Evolutionary conservation across 2,888 invertebrate genomes (phyloP).

Genomic region (Frankliniella fusca): DNA sequence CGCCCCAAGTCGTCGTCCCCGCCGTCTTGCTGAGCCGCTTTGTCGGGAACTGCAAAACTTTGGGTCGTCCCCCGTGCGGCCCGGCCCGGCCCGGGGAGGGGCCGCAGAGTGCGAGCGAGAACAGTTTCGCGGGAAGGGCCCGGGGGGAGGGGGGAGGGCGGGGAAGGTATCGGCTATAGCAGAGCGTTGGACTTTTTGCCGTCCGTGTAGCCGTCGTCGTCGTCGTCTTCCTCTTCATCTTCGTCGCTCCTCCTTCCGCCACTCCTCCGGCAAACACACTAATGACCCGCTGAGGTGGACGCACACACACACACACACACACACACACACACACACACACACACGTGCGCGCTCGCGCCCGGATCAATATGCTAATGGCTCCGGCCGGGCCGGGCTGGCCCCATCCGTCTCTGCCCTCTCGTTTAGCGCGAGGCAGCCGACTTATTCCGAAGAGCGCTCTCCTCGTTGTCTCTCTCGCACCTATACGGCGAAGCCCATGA

Average conservation of each 20-base stretch:
- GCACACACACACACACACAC: background rate
- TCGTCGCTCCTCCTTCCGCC: background rate
- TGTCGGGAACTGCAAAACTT: constrained; percentile 15
- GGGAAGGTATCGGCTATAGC: no score
- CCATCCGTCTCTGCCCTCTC: background rate
- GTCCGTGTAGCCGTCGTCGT: background rate
- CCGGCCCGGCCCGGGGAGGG: background rate
- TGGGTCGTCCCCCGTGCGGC: background rate
- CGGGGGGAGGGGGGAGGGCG: background rate
- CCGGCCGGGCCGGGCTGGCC: background rate
- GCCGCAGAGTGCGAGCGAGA: background rate
- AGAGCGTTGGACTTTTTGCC: background rate
- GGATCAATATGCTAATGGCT: constrained; percentile 23
- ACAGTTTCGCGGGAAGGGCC: no score
- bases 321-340: background rate
- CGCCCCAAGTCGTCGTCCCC: background rate
- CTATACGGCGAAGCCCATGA: no score
- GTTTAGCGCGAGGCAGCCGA: no score
- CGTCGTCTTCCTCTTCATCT: background rate
- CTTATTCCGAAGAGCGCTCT: no score
- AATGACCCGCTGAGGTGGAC: constrained; percentile 14
- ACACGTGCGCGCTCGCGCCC: background rate
- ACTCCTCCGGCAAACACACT: constrained; percentile 10
- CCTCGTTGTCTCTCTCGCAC: no score
- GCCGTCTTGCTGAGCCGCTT: background rate